phyloP scores from a whole-genome alignment of 2,113 vertebrate species.

The Sinocyclocheilus rhinocerous region DNA sequence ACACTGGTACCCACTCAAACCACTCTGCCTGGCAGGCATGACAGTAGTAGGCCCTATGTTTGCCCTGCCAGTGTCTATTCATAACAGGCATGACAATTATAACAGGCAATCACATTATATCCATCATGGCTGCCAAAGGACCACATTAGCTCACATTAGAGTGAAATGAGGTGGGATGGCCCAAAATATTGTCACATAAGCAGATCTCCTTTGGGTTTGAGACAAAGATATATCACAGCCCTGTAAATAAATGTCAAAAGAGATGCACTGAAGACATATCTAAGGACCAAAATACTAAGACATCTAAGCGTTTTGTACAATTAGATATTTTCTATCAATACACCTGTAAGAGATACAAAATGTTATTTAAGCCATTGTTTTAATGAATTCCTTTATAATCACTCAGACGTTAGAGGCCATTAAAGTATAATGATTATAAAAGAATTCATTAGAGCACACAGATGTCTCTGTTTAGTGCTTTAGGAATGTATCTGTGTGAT shows the following conservation, averaged over 20 bases:
- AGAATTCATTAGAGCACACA: background rate
- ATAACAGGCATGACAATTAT: constrained; percentile 34
- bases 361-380: background rate
- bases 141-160: constrained; percentile 32
- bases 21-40: constrained; percentile 25
- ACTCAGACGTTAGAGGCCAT: background rate
- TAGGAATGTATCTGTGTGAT: background rate
- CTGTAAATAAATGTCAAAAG: background rate
- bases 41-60: background rate
- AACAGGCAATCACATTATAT: constrained; percentile 43
- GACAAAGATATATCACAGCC: background rate
- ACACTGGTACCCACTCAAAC: constrained; percentile 21
- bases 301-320: background rate
- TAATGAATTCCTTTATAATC: constrained; percentile 4
- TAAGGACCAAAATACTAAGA: background rate
- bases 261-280: background rate
- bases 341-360: background rate
- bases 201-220: constrained; percentile 14
- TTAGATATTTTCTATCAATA: constrained; percentile 6
- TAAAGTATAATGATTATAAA: constrained; percentile 10
- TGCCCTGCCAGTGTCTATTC: constrained; percentile 38
- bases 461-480: constrained; percentile 2
- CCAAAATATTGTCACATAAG: constrained; percentile 26
- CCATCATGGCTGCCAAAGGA: constrained; percentile 49
- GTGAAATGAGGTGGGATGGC: background rate